These are phyloP conservation scores for Drosophila pseudotalamancana DNA, from an alignment of 2,888 invertebrate genomes.

Conservation along the genomic window DNA sequence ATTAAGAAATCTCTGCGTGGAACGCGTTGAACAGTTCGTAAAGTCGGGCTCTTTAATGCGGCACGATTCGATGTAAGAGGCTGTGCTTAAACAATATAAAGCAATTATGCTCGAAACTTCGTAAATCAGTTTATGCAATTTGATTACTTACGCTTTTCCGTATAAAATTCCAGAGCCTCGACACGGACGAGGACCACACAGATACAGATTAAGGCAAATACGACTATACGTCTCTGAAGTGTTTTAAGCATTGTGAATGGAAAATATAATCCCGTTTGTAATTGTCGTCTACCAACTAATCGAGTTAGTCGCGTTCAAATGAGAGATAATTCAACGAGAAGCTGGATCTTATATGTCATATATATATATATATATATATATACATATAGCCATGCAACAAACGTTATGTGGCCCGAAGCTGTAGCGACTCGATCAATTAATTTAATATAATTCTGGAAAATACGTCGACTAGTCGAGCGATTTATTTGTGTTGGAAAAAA, in stretches of 20 bases:
- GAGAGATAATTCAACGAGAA: slow-evolving; percentile 42
- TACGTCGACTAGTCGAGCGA: slow-evolving; percentile 1
- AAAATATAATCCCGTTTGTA: not conserved
- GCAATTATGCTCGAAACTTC: not conserved
- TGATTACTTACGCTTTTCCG: slow-evolving; percentile 68
- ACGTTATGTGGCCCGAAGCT: not conserved
- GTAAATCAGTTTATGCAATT: slow-evolving; percentile 26
- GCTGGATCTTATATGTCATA: slow-evolving; percentile 56
- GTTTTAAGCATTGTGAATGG: slow-evolving; percentile 28
- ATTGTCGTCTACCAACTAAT: slow-evolving; percentile 44
- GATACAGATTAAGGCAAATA: slow-evolving; percentile 44
- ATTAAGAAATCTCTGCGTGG: slow-evolving; percentile 86
- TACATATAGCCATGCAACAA: slow-evolving; percentile 4
- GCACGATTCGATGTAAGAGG: slow-evolving; percentile 88
- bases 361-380: not conserved
- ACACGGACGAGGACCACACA: slow-evolving; percentile 21
- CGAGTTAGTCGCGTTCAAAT: slow-evolving; percentile 56
- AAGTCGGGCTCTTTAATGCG: slow-evolving; percentile 87
- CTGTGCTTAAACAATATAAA: slow-evolving; percentile 81
- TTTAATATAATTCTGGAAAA: slow-evolving; percentile 37
- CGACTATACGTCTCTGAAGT: slow-evolving; percentile 6
- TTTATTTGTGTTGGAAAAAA: not conserved
- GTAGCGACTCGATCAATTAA: slow-evolving; percentile 38
- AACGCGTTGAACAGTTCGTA: slow-evolving; percentile 87
- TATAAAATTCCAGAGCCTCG: slow-evolving; percentile 47